phyloP scores from a whole-genome alignment of 2,113 vertebrate genomes.

The Willisornis vidua region DNA sequence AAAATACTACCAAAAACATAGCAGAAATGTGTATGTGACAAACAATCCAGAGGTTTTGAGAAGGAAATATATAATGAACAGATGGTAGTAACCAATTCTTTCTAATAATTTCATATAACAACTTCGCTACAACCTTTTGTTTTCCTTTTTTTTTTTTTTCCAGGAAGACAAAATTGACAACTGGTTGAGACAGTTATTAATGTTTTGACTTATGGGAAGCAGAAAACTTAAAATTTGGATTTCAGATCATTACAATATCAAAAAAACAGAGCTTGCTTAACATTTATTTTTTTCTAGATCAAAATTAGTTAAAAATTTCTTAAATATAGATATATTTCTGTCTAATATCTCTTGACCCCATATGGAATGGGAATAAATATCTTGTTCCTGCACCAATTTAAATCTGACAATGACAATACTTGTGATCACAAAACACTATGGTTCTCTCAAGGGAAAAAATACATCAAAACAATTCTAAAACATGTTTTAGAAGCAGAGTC shows the following conservation, averaged over 20 bases:
- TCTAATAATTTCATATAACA: not conserved
- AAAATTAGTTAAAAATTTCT: not conserved
- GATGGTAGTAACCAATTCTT: rapidly evolving
- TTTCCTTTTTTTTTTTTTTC: too few relatives aligned
- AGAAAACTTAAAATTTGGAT: not conserved
- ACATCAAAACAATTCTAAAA: not conserved
- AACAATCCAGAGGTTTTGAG: not conserved
- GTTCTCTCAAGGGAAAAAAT: not conserved
- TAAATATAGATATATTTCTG: not conserved
- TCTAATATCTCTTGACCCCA: not conserved
- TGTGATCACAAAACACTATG: not conserved
- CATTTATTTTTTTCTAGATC: not conserved
- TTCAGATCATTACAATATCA: not conserved
- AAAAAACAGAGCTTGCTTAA: not conserved
- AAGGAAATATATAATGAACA: not conserved
- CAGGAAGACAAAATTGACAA: not conserved
- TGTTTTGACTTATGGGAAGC: not conserved
- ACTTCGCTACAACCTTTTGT: not conserved
- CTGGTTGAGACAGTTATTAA: not conserved
- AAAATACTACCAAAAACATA: not conserved
- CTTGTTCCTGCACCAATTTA: not conserved
- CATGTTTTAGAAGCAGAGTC: not conserved
- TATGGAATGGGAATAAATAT: not conserved
- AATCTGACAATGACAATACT: not conserved
- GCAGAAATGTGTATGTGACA: not conserved